Percentiles rank a stretch among this genome's conserved stretches.
phyloP scores from a whole-genome alignment of 2,888 invertebrate species.

The Cybosia mesomella region DNA sequence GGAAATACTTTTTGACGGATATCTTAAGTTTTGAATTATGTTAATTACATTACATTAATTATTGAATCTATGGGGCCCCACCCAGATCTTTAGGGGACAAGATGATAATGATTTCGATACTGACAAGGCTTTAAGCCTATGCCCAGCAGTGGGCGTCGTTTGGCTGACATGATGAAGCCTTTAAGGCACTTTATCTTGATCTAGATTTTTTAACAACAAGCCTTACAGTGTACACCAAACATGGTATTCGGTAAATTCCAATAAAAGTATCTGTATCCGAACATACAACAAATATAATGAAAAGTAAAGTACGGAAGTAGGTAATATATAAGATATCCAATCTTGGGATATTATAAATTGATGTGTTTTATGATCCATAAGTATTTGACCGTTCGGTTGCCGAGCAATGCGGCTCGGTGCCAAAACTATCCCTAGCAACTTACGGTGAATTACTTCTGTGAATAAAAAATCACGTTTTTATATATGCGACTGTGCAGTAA shows the following conservation, averaged over 20 bases:
- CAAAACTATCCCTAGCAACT: background rate
- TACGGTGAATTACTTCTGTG: background rate
- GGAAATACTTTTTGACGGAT: too few relatives aligned
- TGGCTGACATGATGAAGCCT: background rate
- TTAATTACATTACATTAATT: too few relatives aligned
- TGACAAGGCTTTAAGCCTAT: background rate
- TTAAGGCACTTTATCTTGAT: too few relatives aligned
- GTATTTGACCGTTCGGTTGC: background rate
- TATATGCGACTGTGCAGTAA: background rate
- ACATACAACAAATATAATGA: background rate
- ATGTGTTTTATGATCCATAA: background rate
- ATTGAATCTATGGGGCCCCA: too few relatives aligned
- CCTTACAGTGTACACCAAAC: too few relatives aligned
- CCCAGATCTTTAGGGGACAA: too few relatives aligned
- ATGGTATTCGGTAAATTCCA: background rate
- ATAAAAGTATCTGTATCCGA: background rate
- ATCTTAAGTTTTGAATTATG: too few relatives aligned
- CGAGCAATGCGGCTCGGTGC: background rate
- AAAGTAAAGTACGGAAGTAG: background rate
- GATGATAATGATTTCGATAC: background rate
- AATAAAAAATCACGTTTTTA: background rate
- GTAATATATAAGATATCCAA: background rate
- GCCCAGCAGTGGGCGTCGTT: too few relatives aligned
- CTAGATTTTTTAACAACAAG: too few relatives aligned
- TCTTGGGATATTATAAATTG: background rate